These are phyloP conservation scores for Crotalus tigris DNA, from an alignment of 2,113 vertebrate genomes.

Conservation along the genomic window DNA sequence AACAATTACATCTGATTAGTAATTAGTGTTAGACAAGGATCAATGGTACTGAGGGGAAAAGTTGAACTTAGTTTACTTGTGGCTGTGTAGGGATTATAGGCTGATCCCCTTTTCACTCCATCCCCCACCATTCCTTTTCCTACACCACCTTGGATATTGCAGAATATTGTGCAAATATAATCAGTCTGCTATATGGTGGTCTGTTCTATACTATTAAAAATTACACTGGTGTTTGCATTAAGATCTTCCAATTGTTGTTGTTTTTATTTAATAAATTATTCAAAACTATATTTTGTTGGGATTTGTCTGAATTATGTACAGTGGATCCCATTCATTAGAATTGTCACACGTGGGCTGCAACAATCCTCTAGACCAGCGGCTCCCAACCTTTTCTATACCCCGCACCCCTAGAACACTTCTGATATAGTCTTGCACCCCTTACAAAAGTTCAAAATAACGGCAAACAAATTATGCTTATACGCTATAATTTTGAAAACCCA, in stretches of 20 bases:
- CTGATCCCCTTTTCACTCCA: neutral
- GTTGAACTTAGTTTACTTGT: neutral
- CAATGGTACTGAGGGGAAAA: neutral
- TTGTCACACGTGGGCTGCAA: neutral
- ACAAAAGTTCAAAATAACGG: no score
- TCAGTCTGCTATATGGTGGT: neutral
- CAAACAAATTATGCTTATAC: no score
- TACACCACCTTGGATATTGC: neutral
- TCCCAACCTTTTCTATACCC: no score
- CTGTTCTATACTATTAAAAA: neutral
- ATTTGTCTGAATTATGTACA: neutral
- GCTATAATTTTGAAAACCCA: no score
- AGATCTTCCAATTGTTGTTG: neutral
- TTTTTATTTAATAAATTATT: neutral
- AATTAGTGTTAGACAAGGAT: neutral
- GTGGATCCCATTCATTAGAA: neutral
- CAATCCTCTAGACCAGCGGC: neutral
- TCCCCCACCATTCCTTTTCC: neutral
- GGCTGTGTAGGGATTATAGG: neutral
- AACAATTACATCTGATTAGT: neutral
- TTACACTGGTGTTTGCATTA: neutral
- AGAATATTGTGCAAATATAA: neutral
- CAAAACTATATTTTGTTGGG: neutral
- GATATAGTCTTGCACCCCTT: no score
- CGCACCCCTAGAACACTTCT: no score